Evolutionary conservation across 2,797 vertebrate genomes (phyloP).

Genomic region (Tragelaphus oryx): DNA sequence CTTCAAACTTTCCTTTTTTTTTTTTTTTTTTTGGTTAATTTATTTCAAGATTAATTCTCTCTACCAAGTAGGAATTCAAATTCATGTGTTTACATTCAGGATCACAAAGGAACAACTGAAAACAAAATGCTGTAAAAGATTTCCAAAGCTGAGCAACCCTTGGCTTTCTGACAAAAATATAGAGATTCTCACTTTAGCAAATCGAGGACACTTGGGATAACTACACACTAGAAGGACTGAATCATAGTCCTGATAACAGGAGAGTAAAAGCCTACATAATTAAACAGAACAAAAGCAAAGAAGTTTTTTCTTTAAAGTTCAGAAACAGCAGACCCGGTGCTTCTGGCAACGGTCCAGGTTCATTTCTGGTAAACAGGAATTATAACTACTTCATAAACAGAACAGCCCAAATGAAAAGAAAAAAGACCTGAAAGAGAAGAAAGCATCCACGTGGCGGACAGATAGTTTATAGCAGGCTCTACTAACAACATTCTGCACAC

Average conservation of each 20-base stretch:
- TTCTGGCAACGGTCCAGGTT: neutral
- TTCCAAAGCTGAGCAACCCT: neutral
- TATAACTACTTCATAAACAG: slow-evolving; percentile 49
- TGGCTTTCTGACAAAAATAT: slow-evolving; percentile 37
- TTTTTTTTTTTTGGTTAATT: neutral
- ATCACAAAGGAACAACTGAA: slow-evolving; percentile 33
- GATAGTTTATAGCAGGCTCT: neutral
- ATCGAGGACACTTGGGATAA: slow-evolving; percentile 51
- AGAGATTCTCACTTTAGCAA: slow-evolving; percentile 46
- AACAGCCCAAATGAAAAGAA: neutral
- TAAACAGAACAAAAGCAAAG: slow-evolving; percentile 47
- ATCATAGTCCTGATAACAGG: slow-evolving; percentile 15
- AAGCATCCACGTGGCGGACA: neutral
- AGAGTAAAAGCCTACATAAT: slow-evolving; percentile 59
- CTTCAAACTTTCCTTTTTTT: no score
- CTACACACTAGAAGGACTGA: slow-evolving; percentile 37
- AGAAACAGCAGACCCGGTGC: slow-evolving; percentile 33
- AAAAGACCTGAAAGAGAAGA: neutral
- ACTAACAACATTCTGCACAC: neutral
- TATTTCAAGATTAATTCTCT: slow-evolving; percentile 38
- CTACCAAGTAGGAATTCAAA: slow-evolving; percentile 24
- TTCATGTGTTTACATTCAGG: slow-evolving; percentile 1
- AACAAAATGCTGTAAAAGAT: slow-evolving; percentile 31
- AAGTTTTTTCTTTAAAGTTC: neutral
- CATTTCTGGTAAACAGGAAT: slow-evolving; percentile 54